Conservation (phyloP, 2,113 vertebrate genomes). For the Phasianus colchicus region DNA sequence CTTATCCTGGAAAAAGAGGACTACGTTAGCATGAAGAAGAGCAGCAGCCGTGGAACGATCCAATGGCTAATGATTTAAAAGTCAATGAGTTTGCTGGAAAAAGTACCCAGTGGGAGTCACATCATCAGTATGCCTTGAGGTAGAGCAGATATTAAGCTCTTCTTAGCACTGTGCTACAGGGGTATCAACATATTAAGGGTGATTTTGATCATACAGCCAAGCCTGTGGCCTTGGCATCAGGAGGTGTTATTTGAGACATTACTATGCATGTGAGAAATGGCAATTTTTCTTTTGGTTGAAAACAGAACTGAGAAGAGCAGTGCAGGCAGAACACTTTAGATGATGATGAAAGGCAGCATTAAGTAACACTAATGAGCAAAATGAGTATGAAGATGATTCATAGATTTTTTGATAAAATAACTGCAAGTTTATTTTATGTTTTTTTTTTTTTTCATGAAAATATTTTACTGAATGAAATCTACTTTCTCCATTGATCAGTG, state of each 20-base stretch:
- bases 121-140: background rate
- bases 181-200: background rate
- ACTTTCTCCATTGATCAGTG: background rate
- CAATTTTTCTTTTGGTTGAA: background rate
- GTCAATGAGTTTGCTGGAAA: background rate
- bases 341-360: background rate
- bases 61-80: background rate
- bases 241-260: background rate
- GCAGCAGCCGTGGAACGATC: background rate
- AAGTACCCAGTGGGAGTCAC: background rate
- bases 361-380: background rate
- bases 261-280: background rate
- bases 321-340: background rate
- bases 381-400: background rate
- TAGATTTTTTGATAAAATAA: background rate
- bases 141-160: background rate
- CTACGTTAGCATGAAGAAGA: background rate
- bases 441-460: background rate
- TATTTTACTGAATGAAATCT: background rate
- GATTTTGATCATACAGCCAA: rapidly evolving
- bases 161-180: background rate
- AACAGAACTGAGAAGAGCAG: background rate
- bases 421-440: background rate
- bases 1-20: background rate
- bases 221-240: background rate